Evolutionary conservation across 2,888 invertebrate genomes (phyloP), one percentile per base, ranked within the genome.

Genomic region (Sympetrum striolatum): DNA sequence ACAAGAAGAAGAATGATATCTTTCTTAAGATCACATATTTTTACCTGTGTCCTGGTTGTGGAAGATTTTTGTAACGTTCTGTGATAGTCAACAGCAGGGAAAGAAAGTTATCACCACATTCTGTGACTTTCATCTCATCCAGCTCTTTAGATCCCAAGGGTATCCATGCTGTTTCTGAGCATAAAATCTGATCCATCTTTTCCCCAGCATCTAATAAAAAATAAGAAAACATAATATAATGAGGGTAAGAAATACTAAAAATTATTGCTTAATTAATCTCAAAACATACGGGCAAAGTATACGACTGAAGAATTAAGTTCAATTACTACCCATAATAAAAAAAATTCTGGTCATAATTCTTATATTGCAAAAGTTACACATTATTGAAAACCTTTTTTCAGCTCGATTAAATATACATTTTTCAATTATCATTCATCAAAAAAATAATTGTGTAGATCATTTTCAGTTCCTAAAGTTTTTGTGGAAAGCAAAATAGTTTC

Each of bases 81-180:
- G 98, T 98, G 90, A 98, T 98, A 0, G 98, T 98, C 92, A 96
- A 96, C 81, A 98, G 94, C 35, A 99, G 94, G 0, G 97, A 96
- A 91, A 98, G 95, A 93, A 99, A 98, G 93, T 96, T 97, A 94
- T 99, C 98, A 0, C 97, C 98, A 93, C 98, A 98, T 92, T 97
- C 96, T 0, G 98, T 98, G 25, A 98, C 96, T 95, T 97, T 97
- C 91, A 96, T 94, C 73, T 94, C 94, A 93, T 93, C 91, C 92
- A 92, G 91, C 92, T 92, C 93, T 25, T 92, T 86, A 37, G 92
- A 92, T 12, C 95, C 92, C 92, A 97, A 94, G 1, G 96, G 95
- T 92, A 96, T 96, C 94, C 98, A 97, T 79, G 96, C 96, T 37
- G 95, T 95, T 35, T 94, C 94, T 0, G 96, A 96, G 92, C 96